These are phyloP conservation scores for Luidia sarsii DNA, from an alignment of 53 echinoderm and acorn worm genomes.

Conservation along the genomic window DNA sequence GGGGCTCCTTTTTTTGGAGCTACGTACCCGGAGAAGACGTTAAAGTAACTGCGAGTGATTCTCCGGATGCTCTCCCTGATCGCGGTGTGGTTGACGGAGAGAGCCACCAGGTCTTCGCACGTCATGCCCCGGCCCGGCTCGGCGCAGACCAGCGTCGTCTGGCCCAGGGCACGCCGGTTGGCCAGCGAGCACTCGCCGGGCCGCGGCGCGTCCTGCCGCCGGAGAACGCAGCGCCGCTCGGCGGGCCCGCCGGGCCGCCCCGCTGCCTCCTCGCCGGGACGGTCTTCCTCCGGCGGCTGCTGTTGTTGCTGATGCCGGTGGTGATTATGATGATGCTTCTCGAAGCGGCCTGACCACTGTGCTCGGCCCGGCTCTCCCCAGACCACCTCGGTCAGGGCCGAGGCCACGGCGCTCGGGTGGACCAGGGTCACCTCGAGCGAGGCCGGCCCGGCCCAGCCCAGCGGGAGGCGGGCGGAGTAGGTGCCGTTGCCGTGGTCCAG, in stretches of 20 bases:
- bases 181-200: slow-evolving; percentile 15
- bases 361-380: slow-evolving; percentile 36
- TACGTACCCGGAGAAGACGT: slow-evolving; percentile 39
- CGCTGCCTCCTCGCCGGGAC: no score
- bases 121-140: not conserved
- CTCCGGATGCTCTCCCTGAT: not conserved
- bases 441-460: slow-evolving; percentile 29
- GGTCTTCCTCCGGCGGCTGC: no score
- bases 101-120: not conserved
- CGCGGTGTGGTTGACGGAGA: slow-evolving; percentile 4
- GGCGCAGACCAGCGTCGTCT: slow-evolving; percentile 29
- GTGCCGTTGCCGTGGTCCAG: slow-evolving; percentile 49
- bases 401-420: slow-evolving; percentile 26
- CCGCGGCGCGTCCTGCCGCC: slow-evolving; percentile 9
- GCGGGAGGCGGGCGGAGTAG: slow-evolving; percentile 32
- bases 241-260: not conserved
- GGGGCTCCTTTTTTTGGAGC: not conserved
- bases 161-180: slow-evolving; percentile 11
- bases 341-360: slow-evolving; percentile 27
- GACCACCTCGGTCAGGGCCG: slow-evolving; percentile 22
- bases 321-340: no score
- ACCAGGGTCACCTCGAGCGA: slow-evolving; percentile 47
- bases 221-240: not conserved
- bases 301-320: not conserved
- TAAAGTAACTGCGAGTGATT: slow-evolving; percentile 19